Percentiles rank a stretch among this genome's conserved stretches.
Conservation (phyloP, 2,113 vertebrate genomes). For the Elaphurus davidianus region DNA sequence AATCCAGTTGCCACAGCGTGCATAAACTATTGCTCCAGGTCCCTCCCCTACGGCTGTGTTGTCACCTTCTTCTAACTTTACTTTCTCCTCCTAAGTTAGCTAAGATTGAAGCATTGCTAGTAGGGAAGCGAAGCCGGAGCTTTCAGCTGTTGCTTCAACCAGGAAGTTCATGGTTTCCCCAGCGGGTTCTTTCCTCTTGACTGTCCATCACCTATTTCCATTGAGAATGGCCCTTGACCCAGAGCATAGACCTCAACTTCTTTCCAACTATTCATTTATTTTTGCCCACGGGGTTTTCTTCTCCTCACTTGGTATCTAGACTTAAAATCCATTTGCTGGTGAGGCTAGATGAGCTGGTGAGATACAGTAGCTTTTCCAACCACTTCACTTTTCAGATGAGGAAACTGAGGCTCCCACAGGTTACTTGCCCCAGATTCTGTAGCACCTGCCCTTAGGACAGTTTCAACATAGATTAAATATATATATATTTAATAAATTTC, state of each 20-base stretch:
- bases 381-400: neutral
- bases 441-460: neutral
- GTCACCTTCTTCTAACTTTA: neutral
- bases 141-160: conserved; percentile 27
- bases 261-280: neutral
- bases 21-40: neutral
- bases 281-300: neutral
- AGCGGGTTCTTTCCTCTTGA: neutral
- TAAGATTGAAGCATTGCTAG: neutral
- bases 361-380: neutral
- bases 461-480: neutral
- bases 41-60: neutral
- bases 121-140: neutral
- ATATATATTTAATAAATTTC: no score
- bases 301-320: neutral
- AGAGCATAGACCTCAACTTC: neutral
- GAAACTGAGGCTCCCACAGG: neutral
- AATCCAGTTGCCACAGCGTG: neutral
- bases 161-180: neutral
- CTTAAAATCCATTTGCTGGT: neutral
- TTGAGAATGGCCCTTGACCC: neutral
- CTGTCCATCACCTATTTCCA: conserved; percentile 58
- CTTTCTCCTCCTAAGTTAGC: neutral
- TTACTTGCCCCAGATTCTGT: neutral
- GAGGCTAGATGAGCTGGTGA: neutral